Conservation (phyloP, 2,888 invertebrate species). For the Volucella inanis region DNA sequence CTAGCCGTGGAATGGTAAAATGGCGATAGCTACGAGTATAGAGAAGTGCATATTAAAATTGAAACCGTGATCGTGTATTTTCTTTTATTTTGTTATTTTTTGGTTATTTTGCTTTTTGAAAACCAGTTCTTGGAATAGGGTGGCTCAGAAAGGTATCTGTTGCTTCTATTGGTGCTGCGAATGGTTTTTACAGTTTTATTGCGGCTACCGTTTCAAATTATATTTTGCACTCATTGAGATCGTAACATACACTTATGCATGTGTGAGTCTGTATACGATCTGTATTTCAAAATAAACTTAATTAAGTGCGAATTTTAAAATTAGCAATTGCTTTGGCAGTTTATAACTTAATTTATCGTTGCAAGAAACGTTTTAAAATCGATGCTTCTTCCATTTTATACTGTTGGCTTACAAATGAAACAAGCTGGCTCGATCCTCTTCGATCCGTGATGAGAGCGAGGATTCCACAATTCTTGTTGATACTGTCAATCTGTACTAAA, state of each 20-base stretch:
- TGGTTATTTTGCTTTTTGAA: slow-evolving; percentile 19
- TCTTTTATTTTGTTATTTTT: slow-evolving; percentile 18
- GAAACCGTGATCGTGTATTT: slow-evolving; percentile 64
- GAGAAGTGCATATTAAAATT: slow-evolving; percentile 50
- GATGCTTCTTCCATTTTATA: too few species aligned
- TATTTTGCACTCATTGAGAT: slow-evolving; percentile 51
- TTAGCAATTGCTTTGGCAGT: not conserved
- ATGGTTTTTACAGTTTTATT: slow-evolving; percentile 56
- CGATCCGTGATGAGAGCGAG: too few species aligned
- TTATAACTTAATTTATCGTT: not conserved
- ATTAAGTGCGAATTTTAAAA: slow-evolving; percentile 20
- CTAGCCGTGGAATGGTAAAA: slow-evolving; percentile 1
- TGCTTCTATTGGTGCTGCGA: slow-evolving; percentile 16
- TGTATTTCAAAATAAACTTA: not conserved
- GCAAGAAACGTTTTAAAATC: too few species aligned
- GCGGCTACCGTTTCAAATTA: slow-evolving; percentile 64
- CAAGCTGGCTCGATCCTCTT: too few species aligned
- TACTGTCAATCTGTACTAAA: too few species aligned
- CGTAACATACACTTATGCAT: not conserved
- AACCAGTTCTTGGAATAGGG: slow-evolving; percentile 60
- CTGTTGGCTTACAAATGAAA: too few species aligned
- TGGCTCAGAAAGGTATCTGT: slow-evolving; percentile 14
- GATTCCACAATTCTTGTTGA: too few species aligned
- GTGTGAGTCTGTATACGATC: not conserved
- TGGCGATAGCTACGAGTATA: not conserved